Base-by-base conservation (phyloP, 2,888 invertebrate genomes). In the Cosmorhoe ocellata region DNA sequence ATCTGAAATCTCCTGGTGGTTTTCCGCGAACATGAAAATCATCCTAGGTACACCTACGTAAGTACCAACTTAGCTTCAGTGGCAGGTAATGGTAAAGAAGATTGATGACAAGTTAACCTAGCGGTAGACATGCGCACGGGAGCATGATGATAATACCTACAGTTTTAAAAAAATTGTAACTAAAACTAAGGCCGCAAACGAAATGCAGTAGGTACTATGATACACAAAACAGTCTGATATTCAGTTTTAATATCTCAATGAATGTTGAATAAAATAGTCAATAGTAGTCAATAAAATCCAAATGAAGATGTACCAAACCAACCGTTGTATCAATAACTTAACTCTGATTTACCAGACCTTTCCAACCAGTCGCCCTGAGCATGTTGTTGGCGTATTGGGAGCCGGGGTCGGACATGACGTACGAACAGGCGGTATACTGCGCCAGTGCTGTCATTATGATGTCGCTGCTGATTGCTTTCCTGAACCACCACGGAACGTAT, bases 311-410 rank as follows among this genome's bases (percentile, higher is more conserved):
- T n/a, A n/a, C n/a, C n/a, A n/a, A n/a, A 13, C 8, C 27, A 8
- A 18, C 13, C 28, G 14, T 46, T 8, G 28, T 44, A 51, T 54
- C 43, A 51, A 46, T 39, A 46, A 54, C n/a, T n/a, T n/a, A 53
- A 47, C 34, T 56, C 49, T 62, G 59, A 59, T 59, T 61, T 71
- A 69, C 39, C 75, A 93, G 94, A 61, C 88, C 95, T 18, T 92
- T 92, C 43, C 93, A 94, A 61, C 94, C 95, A 3, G 84, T 94
- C 24, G 91, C 92, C 43, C 71, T 95, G 46, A 94, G 94, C 43
- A 87, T 92, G 67, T 80, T 95, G 66, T 79, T 95, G 41, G 82
- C 91, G n/a, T 93, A 93, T 72, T 94, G 95, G 88, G 91, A 89
- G 66, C 89, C 91, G 2, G 88, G 85, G 8, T 80, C 83, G 0